Base-by-base conservation (phyloP, 23 tunicate genomes). In the Trididemnum miniatum region DNA sequence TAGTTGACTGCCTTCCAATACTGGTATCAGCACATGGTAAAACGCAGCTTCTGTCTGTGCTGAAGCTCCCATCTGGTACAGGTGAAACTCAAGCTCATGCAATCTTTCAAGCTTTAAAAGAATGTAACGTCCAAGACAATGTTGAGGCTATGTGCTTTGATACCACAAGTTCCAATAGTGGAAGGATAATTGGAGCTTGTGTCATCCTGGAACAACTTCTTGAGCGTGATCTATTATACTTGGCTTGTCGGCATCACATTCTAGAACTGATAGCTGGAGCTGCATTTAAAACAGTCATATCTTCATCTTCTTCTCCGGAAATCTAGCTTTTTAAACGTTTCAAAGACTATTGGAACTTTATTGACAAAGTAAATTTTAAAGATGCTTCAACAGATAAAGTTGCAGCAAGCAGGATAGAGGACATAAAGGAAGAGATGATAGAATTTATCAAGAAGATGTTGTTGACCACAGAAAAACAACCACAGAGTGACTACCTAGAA, bases 1-100 rank as follows among this genome's bases (percentile, higher is more conserved):
- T 63, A n/a, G 69, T 63, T 63, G 69, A 63, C n/a, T 26, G 26
- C 69, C 26, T 63, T 63, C 25, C 69, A 4, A 63, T 63, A 63
- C 69, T 63, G n/a, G 69, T 63, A 4, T 63, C 26, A 15, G 18
- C 4, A 15, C 69, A 63, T 15, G 69, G n/a, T 15, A n/a, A 63
- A 63, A 63, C 69, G 5, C 69, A 63, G 69, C 69, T 63, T 24
- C 26, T 63, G n/a, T 63, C 69, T 5, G 26, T 63, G 26, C 69
- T 26, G n/a, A 63, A 63, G 26, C 26, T 63, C 7, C 69, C 69
- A 63, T 63, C 69, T 26, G 26, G 69, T 18, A 15, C 69, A 63
- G 69, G 26, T 24, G 26, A 63, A 24, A 26, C 69, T n/a, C 69
- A 63, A n/a, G 69, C 26, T 63, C 26, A 4, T 15, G 69, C 69